Percentiles rank a stretch among this genome's conserved stretches.
Evolutionary conservation across 2,797 vertebrate genomes (phyloP).

Genomic region (Oophaga sylvatica): DNA sequence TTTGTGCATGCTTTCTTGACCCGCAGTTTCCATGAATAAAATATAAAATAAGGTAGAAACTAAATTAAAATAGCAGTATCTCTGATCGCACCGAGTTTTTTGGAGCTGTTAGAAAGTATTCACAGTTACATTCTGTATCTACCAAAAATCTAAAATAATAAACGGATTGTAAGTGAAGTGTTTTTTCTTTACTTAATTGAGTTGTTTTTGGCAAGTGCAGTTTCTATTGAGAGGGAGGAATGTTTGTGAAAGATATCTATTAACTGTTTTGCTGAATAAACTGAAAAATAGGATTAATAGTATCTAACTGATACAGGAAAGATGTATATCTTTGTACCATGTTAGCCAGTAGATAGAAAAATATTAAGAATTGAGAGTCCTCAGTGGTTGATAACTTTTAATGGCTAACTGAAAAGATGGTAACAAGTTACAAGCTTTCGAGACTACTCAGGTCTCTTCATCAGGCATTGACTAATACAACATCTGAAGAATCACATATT

Average conservation of each 20-base stretch:
- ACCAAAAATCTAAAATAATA: background rate
- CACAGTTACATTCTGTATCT: background rate
- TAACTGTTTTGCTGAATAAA: slow-evolving; percentile 5
- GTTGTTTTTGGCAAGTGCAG: background rate
- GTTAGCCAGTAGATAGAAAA: too few relatives aligned
- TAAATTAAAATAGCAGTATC: slow-evolving; percentile 49
- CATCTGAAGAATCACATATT: too few relatives aligned
- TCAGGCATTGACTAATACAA: too few relatives aligned
- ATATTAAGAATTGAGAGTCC: too few relatives aligned
- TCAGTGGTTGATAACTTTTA: too few relatives aligned
- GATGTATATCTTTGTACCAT: too few relatives aligned
- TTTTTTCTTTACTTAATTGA: slow-evolving; percentile 24
- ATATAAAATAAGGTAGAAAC: slow-evolving; percentile 41
- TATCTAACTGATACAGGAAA: background rate
- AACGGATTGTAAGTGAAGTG: background rate
- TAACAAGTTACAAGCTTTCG: too few relatives aligned
- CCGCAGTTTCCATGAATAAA: slow-evolving; percentile 35
- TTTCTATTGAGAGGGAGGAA: background rate
- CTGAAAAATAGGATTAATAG: background rate
- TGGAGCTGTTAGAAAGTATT: background rate
- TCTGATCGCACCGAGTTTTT: background rate
- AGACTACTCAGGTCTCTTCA: too few relatives aligned
- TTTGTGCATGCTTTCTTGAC: slow-evolving; percentile 62
- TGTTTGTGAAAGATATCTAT: background rate
- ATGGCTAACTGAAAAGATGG: too few relatives aligned